phyloP scores from a whole-genome alignment of 2,797 vertebrate genomes.

The Mallotus villosus region DNA sequence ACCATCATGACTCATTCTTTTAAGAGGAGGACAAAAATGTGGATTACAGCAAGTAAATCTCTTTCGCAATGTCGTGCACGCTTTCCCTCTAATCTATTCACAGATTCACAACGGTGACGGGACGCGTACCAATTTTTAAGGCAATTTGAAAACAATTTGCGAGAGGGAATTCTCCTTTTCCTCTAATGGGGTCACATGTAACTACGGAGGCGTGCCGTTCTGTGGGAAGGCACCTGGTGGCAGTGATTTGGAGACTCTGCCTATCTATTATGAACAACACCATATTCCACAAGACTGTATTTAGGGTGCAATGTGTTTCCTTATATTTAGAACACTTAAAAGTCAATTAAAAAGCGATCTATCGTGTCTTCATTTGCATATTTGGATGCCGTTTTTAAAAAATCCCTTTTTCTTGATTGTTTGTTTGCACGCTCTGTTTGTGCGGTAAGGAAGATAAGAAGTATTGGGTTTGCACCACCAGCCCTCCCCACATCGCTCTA shows the following conservation, averaged over 20 bases:
- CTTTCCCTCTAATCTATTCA: conserved; percentile 16
- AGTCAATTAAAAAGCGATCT: too few relatives aligned
- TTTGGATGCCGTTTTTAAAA: too few relatives aligned
- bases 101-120: conserved; percentile 1
- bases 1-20: conserved; percentile 27
- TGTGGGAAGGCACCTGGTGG: background rate
- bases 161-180: background rate
- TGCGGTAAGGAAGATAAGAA: background rate
- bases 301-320: too few relatives aligned
- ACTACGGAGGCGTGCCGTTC: background rate
- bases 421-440: too few relatives aligned
- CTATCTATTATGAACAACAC: too few relatives aligned
- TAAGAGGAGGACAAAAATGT: conserved; percentile 36
- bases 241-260: too few relatives aligned
- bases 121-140: background rate
- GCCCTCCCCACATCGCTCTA: background rate
- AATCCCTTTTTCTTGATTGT: too few relatives aligned
- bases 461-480: background rate
- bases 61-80: conserved; percentile 12
- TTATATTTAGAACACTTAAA: too few relatives aligned
- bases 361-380: too few relatives aligned
- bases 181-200: conserved; percentile 14
- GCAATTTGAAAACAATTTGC: background rate
- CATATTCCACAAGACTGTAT: too few relatives aligned
- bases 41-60: conserved; percentile 20